Evolutionary conservation across 1,140 invertebrate genomes (phyloP).

Genomic region (Drosophila pallidifrons): DNA sequence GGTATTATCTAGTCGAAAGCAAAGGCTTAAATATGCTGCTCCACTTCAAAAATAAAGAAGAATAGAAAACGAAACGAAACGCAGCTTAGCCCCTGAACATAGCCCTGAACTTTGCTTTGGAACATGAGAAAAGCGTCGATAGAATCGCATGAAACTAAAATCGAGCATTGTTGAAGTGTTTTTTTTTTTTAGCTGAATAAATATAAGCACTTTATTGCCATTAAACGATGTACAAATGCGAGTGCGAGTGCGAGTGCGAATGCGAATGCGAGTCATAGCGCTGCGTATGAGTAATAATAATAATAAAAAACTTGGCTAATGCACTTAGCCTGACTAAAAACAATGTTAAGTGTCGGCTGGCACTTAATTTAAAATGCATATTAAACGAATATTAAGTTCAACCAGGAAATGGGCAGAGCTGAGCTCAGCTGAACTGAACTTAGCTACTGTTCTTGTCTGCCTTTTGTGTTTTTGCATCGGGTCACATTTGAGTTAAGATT

Average conservation of each 20-base stretch:
- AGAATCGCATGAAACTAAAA: conserved; percentile 2
- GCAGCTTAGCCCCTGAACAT: not conserved
- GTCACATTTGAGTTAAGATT: not conserved
- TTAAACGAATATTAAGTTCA: conserved; percentile 70
- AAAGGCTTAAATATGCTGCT: not conserved
- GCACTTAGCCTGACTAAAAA: conserved; percentile 64
- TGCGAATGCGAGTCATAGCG: not conserved
- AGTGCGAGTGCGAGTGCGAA: not conserved
- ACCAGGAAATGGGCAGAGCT: conserved; percentile 60
- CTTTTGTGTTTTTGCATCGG: conserved; percentile 9
- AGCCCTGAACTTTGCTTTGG: not conserved
- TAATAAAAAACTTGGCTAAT: conserved; percentile 52
- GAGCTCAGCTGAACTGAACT: too few species aligned
- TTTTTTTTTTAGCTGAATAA: conserved; percentile 12
- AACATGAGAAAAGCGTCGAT: conserved; percentile 7
- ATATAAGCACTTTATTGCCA: conserved; percentile 30
- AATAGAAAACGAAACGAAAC: not conserved
- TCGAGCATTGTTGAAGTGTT: conserved; percentile 11
- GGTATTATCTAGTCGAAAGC: too few species aligned
- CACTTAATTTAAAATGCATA: conserved; percentile 81
- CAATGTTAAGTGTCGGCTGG: conserved; percentile 55
- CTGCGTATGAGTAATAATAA: conserved; percentile 7
- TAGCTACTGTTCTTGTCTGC: conserved; percentile 25
- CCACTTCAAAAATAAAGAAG: not conserved
- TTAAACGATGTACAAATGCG: conserved; percentile 3